Base-by-base conservation (phyloP, 2,113 vertebrate species). In the Isichthys henryi region DNA sequence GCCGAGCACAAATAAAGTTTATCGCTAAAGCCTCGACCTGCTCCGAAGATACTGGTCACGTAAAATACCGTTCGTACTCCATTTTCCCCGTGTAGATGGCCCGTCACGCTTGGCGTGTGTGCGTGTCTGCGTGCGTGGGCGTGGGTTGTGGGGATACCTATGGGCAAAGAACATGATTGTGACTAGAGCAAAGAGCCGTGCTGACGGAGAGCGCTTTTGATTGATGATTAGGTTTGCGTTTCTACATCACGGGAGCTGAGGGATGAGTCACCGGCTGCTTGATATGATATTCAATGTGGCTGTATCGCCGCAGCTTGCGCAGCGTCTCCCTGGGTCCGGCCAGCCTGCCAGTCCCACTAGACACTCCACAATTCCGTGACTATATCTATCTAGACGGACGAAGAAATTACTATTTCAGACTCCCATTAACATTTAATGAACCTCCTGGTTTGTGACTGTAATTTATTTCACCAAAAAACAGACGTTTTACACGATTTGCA, bases 261-360 rank as follows among this genome's bases (percentile, higher is more conserved):
- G 92, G 94, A 96, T 96, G 96, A 96, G 93, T 96, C 96, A 96
- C 91, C 90, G 43, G 89, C 83, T 94, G 92, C 92, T 90, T 93
- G 91, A 92, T 94, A 92, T 90, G 93, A 93, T 93, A 93, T 91
- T 93, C 90, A 93, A 90, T 88, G 87, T 92, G 92, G 92, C 92
- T 93, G 93, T 91, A 90, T 90, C 89, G 90, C 90, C 91, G 91
- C 89, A 93, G 90, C 88, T 49, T 83, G 70, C 89, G 89, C 88
- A 86, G 13, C 85, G 27, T 62, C 89, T 88, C 83, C 87, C 85
- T 90, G 70, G 43, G 17, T 90, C 43, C 39, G 43, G 80, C 89
- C 66, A 21, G 49, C 11, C 56, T n/a, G n/a, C 77, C 82, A 48
- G 39, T 50, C 70, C 80, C 43, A 53, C 43, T 80, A 31, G 27